Conservation (phyloP, 2,797 vertebrate species). For the Moxostoma hubbsi region DNA sequence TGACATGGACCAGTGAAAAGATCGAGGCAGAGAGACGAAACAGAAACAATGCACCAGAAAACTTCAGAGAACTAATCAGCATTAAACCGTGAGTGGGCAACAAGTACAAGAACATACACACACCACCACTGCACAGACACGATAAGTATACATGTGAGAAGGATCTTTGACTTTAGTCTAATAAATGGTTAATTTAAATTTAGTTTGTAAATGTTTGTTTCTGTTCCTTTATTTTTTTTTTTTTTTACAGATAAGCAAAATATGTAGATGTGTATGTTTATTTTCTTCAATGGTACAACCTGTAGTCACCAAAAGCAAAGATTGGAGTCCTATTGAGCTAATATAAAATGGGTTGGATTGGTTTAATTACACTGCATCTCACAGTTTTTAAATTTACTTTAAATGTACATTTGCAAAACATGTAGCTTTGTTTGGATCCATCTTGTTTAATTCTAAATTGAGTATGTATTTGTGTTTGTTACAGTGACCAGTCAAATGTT, state of each 20-base stretch:
- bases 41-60: slow-evolving; percentile 83
- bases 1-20: slow-evolving; percentile 96
- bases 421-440: no score
- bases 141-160: no score
- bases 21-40: slow-evolving; percentile 84
- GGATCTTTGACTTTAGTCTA: no score
- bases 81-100: slow-evolving; percentile 92
- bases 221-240: not conserved
- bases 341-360: no score
- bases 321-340: not conserved
- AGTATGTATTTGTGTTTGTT: not conserved
- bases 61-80: slow-evolving; percentile 93
- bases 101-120: slow-evolving; percentile 4
- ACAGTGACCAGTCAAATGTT: slow-evolving; percentile 95
- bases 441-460: no score
- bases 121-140: not conserved
- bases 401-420: no score
- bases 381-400: no score
- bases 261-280: not conserved
- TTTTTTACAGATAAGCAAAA: slow-evolving; percentile 61
- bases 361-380: no score
- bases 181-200: no score
- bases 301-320: not conserved
- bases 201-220: not conserved
- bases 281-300: not conserved